These are phyloP conservation scores for Crypturellus undulatus DNA, from an alignment of 2,113 vertebrate species.

Conservation along the genomic window DNA sequence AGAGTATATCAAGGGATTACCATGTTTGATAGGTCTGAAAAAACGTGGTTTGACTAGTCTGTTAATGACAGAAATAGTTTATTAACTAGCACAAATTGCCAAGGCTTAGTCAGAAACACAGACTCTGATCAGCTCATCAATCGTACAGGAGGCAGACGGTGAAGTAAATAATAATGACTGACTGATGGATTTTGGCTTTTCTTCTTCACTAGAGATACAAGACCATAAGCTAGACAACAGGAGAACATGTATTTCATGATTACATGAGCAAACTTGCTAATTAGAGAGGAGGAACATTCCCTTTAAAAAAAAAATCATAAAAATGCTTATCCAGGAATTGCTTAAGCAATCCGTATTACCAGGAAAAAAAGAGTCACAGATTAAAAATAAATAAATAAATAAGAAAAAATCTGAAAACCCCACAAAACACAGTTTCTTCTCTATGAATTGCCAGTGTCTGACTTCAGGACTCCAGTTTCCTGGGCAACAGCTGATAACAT, in stretches of 20 bases:
- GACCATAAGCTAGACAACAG: neutral
- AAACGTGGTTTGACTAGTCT: neutral
- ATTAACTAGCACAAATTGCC: neutral
- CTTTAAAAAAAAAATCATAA: neutral
- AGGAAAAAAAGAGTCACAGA: neutral
- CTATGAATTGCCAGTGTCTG: neutral
- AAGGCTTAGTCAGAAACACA: neutral
- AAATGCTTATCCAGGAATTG: neutral
- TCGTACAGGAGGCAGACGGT: neutral
- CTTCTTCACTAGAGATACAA: neutral
- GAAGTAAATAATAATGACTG: neutral
- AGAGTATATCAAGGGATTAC: neutral
- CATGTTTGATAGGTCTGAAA: neutral
- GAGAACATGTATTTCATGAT: neutral
- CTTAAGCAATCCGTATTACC: neutral
- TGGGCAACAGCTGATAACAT: slow-evolving; percentile 23
- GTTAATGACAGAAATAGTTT: neutral
- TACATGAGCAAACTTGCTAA: neutral
- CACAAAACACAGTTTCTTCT: neutral
- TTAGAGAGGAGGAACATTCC: neutral
- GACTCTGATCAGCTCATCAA: neutral
- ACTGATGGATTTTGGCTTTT: neutral
- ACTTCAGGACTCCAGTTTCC: slow-evolving; percentile 20
- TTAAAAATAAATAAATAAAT: neutral
- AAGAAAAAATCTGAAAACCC: neutral